Conservation (phyloP, 2,888 invertebrate genomes). For the Galeopsomyia nigrocyanea region DNA sequence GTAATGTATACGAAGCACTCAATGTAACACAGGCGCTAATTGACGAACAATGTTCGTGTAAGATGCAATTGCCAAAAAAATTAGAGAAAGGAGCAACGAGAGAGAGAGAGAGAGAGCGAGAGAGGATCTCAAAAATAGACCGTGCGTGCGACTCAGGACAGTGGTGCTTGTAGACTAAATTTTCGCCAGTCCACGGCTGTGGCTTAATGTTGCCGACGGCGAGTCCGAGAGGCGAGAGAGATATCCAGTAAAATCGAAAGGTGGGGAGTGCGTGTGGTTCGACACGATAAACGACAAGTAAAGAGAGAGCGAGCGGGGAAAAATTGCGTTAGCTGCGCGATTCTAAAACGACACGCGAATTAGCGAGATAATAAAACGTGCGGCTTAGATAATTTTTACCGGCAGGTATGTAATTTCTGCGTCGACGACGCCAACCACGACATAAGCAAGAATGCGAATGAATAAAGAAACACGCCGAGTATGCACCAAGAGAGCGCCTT, state of each 20-base stretch:
- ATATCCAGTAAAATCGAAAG: constrained; percentile 1
- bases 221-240: constrained; percentile 2
- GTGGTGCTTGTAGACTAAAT: constrained; percentile 35
- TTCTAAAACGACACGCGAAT: neutral
- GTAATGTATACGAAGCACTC: no score
- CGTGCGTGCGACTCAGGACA: constrained; percentile 18
- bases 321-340: neutral
- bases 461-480: neutral
- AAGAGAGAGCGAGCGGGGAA: neutral
- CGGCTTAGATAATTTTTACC: no score
- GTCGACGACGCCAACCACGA: constrained; percentile 10
- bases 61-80: no score
- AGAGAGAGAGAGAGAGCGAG: no score
- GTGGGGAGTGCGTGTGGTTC: constrained; percentile 21
- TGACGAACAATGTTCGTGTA: no score
- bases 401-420: no score
- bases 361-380: neutral
- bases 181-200: constrained; percentile 12
- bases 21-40: no score
- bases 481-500: neutral
- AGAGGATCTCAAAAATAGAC: neutral
- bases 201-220: constrained; percentile 34
- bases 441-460: constrained; percentile 35
- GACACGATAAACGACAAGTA: neutral
- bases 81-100: no score